Evolutionary conservation across 2,888 invertebrate genomes (phyloP), one percentile per base, ranked within the genome.

Genomic region (Malthinus flaveolus): DNA sequence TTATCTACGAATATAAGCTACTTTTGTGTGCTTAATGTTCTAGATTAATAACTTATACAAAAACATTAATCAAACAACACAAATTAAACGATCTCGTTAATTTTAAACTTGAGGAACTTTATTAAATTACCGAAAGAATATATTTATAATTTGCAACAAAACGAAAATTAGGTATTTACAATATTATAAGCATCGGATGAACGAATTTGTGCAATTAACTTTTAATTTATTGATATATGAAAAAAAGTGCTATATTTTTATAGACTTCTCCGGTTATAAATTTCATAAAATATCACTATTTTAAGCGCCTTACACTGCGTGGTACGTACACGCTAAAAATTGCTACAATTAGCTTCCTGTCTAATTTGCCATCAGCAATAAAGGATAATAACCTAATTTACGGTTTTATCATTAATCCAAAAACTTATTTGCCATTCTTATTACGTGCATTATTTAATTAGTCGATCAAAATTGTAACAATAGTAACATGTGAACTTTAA

Each of bases 401-500:
- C 54, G 32, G 32, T 32, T 32, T 10, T 32, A 32, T 46, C 31
- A 32, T 32, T 31, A 46, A 46, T 11, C 6, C 15, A 46, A 46
- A 45, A 31, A 46, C 15, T 46, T 32, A 11, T 32, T 46, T 46
- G 9, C 31, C 5, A 23, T 23, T 23, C 23, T 23, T 23, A 23
- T 23, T 23, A 23, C 23, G 23, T 23, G 23, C 2, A 23, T 23
- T 23, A 23, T 23, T 23, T 23, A 23, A 23, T 23, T 23, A 23
- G 23, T 5, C 5, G 23, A 3, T 23, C 2, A 23, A 23, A 23
- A 23, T 23, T 23, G 2, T 23, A 23, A 23, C 23, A 23, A 23
- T 23, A 23, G 23, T 5, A 23, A 23, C 59, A 60, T 69, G 69
- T 57, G 69, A 69, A 71, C 23, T 23, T 65, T 52, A 64, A 63